These are phyloP conservation scores for Atta cephalotes DNA, from an alignment of 1,140 invertebrate species.

Conservation along the genomic window DNA sequence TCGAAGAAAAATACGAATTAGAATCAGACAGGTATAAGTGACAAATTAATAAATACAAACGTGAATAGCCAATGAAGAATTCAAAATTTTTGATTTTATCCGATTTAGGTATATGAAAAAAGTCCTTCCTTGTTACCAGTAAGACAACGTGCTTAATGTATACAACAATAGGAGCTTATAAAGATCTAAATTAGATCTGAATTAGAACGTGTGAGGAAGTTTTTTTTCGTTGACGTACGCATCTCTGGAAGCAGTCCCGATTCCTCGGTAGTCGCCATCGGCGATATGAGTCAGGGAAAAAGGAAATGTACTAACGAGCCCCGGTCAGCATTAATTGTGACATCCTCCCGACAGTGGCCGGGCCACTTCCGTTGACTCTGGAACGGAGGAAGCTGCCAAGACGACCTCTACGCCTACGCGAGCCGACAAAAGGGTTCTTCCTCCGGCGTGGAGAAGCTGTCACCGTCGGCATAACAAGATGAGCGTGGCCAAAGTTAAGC, in stretches of 20 bases:
- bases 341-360: constrained; percentile 82
- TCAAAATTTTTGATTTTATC: neutral
- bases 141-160: neutral
- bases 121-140: neutral
- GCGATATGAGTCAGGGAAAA: constrained; percentile 81
- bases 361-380: constrained; percentile 80
- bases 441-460: constrained; percentile 13
- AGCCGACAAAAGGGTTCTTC: constrained; percentile 69
- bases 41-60: neutral
- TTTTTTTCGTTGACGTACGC: neutral
- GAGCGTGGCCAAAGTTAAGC: neutral
- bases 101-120: neutral
- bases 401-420: constrained; percentile 82
- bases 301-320: constrained; percentile 84
- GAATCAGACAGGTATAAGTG: neutral
- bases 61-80: neutral
- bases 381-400: constrained; percentile 83
- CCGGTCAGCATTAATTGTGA: constrained; percentile 85
- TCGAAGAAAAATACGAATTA: constrained; percentile 6
- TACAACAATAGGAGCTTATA: neutral
- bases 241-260: neutral
- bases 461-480: neutral
- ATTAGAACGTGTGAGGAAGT: neutral
- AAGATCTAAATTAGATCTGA: neutral
- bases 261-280: constrained; percentile 67